These are phyloP conservation scores for Herpailurus yagouaroundi DNA, from an alignment of 2,113 vertebrate species.

Conservation along the genomic window DNA sequence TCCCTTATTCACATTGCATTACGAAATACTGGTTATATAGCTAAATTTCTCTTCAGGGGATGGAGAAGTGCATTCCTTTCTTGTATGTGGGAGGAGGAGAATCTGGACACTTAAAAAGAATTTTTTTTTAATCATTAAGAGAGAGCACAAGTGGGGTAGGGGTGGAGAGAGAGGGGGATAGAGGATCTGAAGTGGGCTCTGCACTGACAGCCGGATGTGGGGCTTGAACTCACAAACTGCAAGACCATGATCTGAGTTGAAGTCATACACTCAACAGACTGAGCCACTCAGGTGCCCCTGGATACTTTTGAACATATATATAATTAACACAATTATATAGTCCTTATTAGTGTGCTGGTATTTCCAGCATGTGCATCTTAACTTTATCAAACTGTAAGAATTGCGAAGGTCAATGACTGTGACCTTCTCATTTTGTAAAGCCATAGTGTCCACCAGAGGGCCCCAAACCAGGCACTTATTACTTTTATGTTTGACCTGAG, in stretches of 20 bases:
- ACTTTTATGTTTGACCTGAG: neutral
- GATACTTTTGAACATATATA: neutral
- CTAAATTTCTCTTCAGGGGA: neutral
- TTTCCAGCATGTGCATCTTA: neutral
- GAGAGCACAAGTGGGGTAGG: too few relatives aligned
- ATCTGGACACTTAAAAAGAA: neutral
- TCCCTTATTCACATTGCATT: neutral
- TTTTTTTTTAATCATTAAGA: too few relatives aligned
- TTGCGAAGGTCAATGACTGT: neutral
- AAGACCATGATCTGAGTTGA: too few relatives aligned
- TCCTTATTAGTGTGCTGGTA: neutral
- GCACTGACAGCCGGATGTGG: too few relatives aligned
- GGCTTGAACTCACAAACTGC: too few relatives aligned
- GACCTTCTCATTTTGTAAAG: conserved; percentile 35
- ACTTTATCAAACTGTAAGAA: neutral
- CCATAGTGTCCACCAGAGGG: neutral
- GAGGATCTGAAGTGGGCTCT: too few relatives aligned
- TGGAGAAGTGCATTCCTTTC: neutral
- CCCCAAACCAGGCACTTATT: neutral
- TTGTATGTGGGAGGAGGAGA: neutral
- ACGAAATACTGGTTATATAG: neutral
- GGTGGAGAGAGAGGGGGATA: too few relatives aligned
- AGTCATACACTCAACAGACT: too few relatives aligned
- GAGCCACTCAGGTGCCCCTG: too few relatives aligned
- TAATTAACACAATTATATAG: neutral